Percentiles rank a stretch among this genome's conserved stretches.
phyloP scores from a whole-genome alignment of 2,797 vertebrate species.

The Erethizon dorsatum region DNA sequence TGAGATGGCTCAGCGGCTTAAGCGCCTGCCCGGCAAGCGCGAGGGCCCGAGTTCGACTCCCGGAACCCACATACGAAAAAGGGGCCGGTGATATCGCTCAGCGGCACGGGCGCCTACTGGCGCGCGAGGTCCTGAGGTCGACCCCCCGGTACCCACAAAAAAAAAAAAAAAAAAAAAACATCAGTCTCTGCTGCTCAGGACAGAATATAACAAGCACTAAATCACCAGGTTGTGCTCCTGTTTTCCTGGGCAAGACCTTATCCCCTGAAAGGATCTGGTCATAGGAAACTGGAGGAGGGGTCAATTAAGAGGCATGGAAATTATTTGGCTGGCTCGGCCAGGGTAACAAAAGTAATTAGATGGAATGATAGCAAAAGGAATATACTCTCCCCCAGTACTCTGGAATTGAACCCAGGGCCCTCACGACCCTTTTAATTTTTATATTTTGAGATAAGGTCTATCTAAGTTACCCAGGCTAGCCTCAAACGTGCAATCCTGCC shows the following conservation, averaged over 20 bases:
- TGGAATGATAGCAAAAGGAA: not conserved
- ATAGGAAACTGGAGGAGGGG: not conserved
- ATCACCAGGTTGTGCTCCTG: not conserved
- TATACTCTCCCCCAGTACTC: not conserved
- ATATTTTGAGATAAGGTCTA: not conserved
- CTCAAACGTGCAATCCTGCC: not conserved
- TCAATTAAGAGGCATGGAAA: not conserved
- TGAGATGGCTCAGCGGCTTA: too few relatives aligned
- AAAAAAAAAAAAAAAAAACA: too few relatives aligned
- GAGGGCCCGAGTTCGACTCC: too few relatives aligned
- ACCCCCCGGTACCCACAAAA: too few relatives aligned
- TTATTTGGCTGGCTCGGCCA: not conserved
- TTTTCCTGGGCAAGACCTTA: not conserved
- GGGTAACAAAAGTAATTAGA: not conserved
- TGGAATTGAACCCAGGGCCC: not conserved
- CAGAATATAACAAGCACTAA: not conserved
- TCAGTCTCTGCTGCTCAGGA: not conserved
- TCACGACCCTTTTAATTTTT: not conserved
- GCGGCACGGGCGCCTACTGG: too few relatives aligned
- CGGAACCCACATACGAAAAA: too few relatives aligned
- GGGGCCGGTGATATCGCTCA: too few relatives aligned
- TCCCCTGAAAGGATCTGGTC: not conserved
- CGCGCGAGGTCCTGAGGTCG: too few relatives aligned
- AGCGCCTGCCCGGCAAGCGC: too few relatives aligned
- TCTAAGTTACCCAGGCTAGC: not conserved